phyloP scores from a whole-genome alignment of 2,797 vertebrate species.

The Danio kyathit region DNA sequence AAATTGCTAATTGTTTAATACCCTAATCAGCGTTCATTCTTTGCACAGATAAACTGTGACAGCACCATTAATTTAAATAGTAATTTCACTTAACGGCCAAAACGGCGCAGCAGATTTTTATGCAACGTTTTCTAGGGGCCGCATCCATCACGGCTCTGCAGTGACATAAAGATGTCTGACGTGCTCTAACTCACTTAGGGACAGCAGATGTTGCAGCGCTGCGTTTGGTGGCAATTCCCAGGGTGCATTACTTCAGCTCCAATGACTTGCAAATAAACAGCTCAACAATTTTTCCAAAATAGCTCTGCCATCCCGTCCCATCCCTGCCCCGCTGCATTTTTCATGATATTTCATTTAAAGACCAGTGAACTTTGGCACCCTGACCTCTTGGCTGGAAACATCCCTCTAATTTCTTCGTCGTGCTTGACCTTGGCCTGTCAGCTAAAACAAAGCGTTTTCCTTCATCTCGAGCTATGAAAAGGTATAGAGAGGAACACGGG shows the following conservation, averaged over 20 bases:
- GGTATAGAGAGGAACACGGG: not conserved
- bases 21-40: conserved; percentile 98
- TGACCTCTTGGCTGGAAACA: conserved; percentile 57
- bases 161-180: conserved; percentile 99
- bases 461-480: conserved; percentile 34
- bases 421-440: conserved; percentile 55
- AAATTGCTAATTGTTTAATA: conserved; percentile 99
- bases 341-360: conserved; percentile 73
- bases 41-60: conserved; percentile 95
- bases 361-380: conserved; percentile 77
- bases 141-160: conserved; percentile 93
- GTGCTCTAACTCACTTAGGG: conserved; percentile 99
- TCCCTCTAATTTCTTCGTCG: conserved; percentile 15
- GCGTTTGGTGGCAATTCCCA: conserved; percentile 98
- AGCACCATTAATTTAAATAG: conserved; percentile 97
- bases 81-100: conserved; percentile 98
- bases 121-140: conserved; percentile 91
- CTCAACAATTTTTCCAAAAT: conserved; percentile 91
- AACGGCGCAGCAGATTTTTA: conserved; percentile 92
- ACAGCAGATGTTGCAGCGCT: conserved; percentile 97
- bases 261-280: conserved; percentile 96
- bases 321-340: conserved; percentile 70
- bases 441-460: conserved; percentile 43
- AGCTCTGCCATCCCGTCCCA: conserved; percentile 73
- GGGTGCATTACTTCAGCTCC: conserved; percentile 99